Percentiles rank a stretch among this genome's conserved stretches.
phyloP scores from a whole-genome alignment of 2,797 vertebrate genomes.

The Coracias cyanogaster region DNA sequence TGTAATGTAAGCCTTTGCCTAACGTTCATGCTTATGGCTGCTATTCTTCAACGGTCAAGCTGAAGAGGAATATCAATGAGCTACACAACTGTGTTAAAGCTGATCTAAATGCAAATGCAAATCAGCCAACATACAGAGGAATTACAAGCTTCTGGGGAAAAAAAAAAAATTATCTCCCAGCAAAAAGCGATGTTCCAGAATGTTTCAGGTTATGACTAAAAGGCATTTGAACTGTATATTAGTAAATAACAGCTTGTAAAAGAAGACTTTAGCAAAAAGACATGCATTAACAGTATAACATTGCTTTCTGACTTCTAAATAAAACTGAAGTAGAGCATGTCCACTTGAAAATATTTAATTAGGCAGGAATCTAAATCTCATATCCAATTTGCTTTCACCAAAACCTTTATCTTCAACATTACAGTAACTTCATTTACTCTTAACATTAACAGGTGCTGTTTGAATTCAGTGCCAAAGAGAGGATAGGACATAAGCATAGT shows the following conservation, averaged over 20 bases:
- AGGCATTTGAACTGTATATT: not conserved
- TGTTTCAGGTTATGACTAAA: not conserved
- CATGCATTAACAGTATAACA: not conserved
- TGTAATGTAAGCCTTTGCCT: not conserved
- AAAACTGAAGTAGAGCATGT: not conserved
- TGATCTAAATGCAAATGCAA: slow-evolving; percentile 22
- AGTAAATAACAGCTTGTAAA: not conserved
- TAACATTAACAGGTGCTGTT: slow-evolving; percentile 61
- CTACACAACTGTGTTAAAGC: not conserved
- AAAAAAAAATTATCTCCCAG: not conserved
- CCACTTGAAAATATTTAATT: slow-evolving; percentile 25
- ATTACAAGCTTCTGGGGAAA: not conserved
- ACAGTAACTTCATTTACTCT: slow-evolving; percentile 56
- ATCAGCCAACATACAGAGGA: not conserved
- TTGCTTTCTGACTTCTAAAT: slow-evolving; percentile 5
- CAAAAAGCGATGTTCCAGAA: not conserved
- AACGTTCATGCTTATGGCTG: not conserved
- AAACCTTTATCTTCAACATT: slow-evolving; percentile 46
- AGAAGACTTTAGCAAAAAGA: not conserved
- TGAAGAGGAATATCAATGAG: not conserved
- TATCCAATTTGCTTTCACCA: slow-evolving; percentile 58
- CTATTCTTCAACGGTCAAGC: slow-evolving; percentile 34
- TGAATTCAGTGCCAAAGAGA: slow-evolving; percentile 54
- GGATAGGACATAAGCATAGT: slow-evolving; percentile 60
- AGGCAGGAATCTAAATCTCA: not conserved